Conservation (phyloP, 1,140 invertebrate species). For the Nautilus pompilius region DNA sequence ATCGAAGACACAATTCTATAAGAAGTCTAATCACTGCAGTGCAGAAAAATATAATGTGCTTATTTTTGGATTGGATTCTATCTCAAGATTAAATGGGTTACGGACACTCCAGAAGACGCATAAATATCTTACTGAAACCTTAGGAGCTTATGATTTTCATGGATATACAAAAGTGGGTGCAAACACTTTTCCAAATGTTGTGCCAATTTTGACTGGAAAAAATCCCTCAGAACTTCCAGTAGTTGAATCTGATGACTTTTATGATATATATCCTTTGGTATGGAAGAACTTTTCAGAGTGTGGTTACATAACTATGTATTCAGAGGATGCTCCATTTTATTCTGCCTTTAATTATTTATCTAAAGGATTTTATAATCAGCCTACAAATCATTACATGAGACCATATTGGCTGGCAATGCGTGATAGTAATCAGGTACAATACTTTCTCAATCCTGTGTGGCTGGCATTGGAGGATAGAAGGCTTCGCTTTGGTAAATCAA, state of each 20-base stretch:
- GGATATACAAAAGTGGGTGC: slow-evolving; percentile 82
- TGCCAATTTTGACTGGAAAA: slow-evolving; percentile 68
- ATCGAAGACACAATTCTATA: background rate
- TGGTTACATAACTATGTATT: slow-evolving; percentile 75
- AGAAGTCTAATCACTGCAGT: background rate
- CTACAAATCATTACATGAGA: slow-evolving; percentile 78
- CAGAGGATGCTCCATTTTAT: slow-evolving; percentile 72
- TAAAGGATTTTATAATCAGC: slow-evolving; percentile 71
- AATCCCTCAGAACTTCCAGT: background rate
- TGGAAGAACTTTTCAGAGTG: slow-evolving; percentile 56
- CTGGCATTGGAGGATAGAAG: background rate
- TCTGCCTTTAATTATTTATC: slow-evolving; percentile 80
- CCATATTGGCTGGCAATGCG: slow-evolving; percentile 61
- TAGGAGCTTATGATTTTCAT: slow-evolving; percentile 67
- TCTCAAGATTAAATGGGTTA: slow-evolving; percentile 22
- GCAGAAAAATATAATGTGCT: slow-evolving; percentile 17
- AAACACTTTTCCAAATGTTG: slow-evolving; percentile 80
- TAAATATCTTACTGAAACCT: slow-evolving; percentile 41
- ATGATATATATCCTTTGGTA: slow-evolving; percentile 24
- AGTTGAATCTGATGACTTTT: background rate
- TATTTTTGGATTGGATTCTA: slow-evolving; percentile 28
- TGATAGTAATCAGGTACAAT: slow-evolving; percentile 10
- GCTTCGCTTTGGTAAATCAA: background rate
- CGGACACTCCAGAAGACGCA: slow-evolving; percentile 23
- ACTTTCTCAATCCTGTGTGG: background rate